These are phyloP conservation scores for Cryptoleucopteryx plumbea DNA, from an alignment of 2,113 vertebrate species.

Conservation along the genomic window DNA sequence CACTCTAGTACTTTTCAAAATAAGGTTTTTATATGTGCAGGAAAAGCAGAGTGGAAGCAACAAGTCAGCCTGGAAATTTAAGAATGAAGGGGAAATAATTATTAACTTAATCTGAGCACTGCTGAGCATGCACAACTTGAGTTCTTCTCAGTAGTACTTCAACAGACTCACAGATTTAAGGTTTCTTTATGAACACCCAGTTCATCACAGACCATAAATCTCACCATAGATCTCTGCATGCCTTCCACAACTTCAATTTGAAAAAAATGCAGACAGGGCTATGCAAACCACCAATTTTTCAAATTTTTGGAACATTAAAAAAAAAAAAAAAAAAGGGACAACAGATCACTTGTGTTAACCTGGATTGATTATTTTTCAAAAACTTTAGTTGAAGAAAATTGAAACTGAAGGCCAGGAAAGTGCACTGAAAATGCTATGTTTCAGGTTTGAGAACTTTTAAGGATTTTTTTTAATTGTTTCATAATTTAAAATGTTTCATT, in stretches of 20 bases:
- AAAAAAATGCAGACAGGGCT: not conserved
- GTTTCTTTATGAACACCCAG: constrained; percentile 1
- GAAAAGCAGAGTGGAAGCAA: not conserved
- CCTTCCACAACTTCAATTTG: not conserved
- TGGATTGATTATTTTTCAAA: not conserved
- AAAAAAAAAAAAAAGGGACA: not conserved
- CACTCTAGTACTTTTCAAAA: not conserved
- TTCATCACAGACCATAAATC: constrained; percentile 17
- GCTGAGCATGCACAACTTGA: not conserved
- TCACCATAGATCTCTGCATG: not conserved
- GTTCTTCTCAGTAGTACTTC: not conserved
- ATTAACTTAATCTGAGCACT: not conserved
- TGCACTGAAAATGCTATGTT: not conserved
- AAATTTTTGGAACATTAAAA: not conserved
- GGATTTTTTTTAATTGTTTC: not conserved
- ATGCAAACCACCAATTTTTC: not conserved
- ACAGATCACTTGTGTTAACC: not conserved
- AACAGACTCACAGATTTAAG: not conserved
- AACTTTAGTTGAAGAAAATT: not conserved
- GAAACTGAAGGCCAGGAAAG: not conserved
- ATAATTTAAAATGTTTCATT: not conserved
- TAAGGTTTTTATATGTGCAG: not conserved
- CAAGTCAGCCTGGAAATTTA: not conserved
- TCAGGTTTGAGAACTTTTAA: not conserved
- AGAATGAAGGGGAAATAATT: not conserved